Evolutionary conservation across 2,888 invertebrate genomes (phyloP).

Genomic region (Sturmia bella): DNA sequence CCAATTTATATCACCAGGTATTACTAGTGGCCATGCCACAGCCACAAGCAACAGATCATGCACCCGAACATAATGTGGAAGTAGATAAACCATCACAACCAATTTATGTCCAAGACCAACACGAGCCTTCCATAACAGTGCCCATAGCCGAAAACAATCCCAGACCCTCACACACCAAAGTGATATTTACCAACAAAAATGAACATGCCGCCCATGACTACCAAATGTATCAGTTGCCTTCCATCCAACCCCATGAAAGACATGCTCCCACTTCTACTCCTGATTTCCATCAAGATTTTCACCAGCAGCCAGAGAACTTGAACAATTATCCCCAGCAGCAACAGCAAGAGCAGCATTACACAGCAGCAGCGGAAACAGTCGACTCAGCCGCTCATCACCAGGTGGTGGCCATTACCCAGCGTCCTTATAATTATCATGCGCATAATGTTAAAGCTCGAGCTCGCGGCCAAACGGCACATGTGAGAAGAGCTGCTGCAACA

Average conservation of each 20-base stretch:
- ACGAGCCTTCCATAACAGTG: slow-evolving; percentile 48
- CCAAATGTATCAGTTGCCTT: slow-evolving; percentile 75
- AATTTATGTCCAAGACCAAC: slow-evolving; percentile 73
- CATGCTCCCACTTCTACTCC: slow-evolving; percentile 71
- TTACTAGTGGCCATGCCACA: slow-evolving; percentile 77
- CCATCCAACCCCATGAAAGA: slow-evolving; percentile 75
- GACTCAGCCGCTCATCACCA: slow-evolving; percentile 9
- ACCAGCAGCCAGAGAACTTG: slow-evolving; percentile 59
- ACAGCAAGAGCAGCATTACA: slow-evolving; percentile 44
- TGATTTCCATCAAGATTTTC: slow-evolving; percentile 71
- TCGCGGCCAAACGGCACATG: slow-evolving; percentile 65
- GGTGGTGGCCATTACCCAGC: slow-evolving; percentile 75
- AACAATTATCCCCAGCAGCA: slow-evolving; percentile 51
- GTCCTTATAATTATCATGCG: slow-evolving; percentile 81
- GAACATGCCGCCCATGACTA: slow-evolving; percentile 73
- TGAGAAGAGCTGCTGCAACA: slow-evolving; percentile 52
- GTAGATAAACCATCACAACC: slow-evolving; percentile 68
- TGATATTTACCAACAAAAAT: slow-evolving; percentile 76
- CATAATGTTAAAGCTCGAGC: slow-evolving; percentile 72
- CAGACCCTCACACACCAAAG: slow-evolving; percentile 80
- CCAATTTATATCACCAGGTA: slow-evolving; percentile 76
- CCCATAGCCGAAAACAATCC: slow-evolving; percentile 80
- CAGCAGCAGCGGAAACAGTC: background rate
- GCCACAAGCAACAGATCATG: slow-evolving; percentile 56
- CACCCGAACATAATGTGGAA: slow-evolving; percentile 14